Conservation (phyloP, 64 coral and sea anemone genomes). For the Montipora capricornis region DNA sequence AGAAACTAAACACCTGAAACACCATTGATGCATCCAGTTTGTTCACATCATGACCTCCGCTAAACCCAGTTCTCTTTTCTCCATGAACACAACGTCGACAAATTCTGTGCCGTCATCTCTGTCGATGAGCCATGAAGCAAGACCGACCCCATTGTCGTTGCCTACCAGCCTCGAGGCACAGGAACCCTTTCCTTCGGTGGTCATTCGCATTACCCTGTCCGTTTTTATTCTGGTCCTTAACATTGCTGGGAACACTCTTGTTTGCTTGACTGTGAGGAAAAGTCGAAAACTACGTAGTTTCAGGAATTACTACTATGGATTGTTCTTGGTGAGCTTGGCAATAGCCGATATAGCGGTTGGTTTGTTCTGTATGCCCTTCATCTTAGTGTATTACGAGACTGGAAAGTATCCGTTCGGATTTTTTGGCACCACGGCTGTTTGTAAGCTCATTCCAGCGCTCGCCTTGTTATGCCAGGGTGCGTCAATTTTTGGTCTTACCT, state of each 20-base stretch:
- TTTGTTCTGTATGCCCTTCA: conserved; percentile 79
- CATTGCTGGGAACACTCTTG: conserved; percentile 81
- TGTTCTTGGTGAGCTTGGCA: conserved; percentile 86
- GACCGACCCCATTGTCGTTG: background rate
- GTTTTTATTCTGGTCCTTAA: conserved; percentile 77
- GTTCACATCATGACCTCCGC: conserved; percentile 38
- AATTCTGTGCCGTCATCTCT: background rate
- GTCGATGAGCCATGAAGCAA: background rate
- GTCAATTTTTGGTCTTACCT: conserved; percentile 80
- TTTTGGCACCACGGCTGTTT: conserved; percentile 85
- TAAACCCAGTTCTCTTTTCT: conserved; percentile 20
- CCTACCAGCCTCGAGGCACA: conserved; percentile 18
- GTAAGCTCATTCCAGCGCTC: conserved; percentile 82
- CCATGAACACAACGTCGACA: background rate
- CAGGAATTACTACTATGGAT: conserved; percentile 91
- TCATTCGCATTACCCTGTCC: conserved; percentile 68
- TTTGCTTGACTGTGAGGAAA: conserved; percentile 78
- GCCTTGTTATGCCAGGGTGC: conserved; percentile 84
- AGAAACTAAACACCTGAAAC: conserved; percentile 7
- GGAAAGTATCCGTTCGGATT: conserved; percentile 94
- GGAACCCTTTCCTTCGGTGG: conserved; percentile 71
- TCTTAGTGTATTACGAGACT: conserved; percentile 86
- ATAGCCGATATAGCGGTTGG: conserved; percentile 89
- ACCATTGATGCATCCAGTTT: background rate
- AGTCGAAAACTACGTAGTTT: conserved; percentile 88